Evolutionary conservation across 2,888 invertebrate species (phyloP).

Genomic region (Perithous albicinctus): DNA sequence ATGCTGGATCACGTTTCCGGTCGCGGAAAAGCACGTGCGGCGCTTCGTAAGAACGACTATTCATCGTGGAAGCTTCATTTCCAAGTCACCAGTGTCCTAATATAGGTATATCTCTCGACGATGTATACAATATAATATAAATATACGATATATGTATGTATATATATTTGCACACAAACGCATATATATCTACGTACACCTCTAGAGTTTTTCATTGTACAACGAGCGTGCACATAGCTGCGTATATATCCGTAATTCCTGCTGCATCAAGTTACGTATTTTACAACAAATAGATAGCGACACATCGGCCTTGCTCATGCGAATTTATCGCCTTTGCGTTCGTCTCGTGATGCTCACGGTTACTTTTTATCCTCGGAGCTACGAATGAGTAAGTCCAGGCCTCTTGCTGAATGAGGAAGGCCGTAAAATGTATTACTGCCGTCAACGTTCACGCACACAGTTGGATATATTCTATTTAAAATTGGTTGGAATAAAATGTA

Average conservation of each 20-base stretch:
- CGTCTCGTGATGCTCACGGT: slow-evolving; percentile 54
- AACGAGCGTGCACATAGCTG: neutral
- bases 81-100: slow-evolving; percentile 6
- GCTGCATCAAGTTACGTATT: slow-evolving; percentile 12
- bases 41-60: too few species aligned
- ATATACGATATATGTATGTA: neutral
- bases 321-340: slow-evolving; percentile 77
- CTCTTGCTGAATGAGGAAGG: slow-evolving; percentile 71
- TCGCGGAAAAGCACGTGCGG: too few species aligned
- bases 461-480: neutral
- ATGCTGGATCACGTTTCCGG: neutral
- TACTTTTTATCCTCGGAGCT: slow-evolving; percentile 64
- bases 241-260: neutral
- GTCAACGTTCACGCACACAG: neutral
- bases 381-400: slow-evolving; percentile 33
- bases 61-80: neutral
- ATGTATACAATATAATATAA: too few species aligned
- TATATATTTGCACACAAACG: too few species aligned
- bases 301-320: slow-evolving; percentile 76
- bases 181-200: too few species aligned
- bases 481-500: neutral
- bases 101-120: neutral
- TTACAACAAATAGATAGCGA: slow-evolving; percentile 14
- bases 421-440: neutral
- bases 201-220: too few species aligned